Base-by-base conservation (phyloP, 2,113 vertebrate species). In the Xenus cinereus region DNA sequence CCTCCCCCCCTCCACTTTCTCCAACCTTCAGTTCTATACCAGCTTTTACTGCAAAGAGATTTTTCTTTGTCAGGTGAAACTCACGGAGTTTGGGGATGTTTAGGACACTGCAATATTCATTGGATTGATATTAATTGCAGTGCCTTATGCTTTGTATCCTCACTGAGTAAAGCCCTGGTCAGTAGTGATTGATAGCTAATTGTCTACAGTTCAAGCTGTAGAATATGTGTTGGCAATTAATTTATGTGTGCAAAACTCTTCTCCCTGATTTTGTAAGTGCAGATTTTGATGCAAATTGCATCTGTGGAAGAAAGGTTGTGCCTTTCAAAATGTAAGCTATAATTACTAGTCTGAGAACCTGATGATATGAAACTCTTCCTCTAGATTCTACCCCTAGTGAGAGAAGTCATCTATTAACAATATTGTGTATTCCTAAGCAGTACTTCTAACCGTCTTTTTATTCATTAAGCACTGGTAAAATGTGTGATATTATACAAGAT, bases 221-320 rank as follows among this genome's bases (percentile, higher is more conserved):
- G 76, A 48, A 95, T 95, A 87, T 79, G 66, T 76, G 57, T 41
- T 12, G 2, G 74, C 94, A 85, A 87, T 89, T 96, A 95, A 89
- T 96, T 93, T 69, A 79, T 73, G 54, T 82, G 94, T 83, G 88
- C 74, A 95, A 85, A 91, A 93, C 57, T 94, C 84, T 87, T 96
- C 74, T 90, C 71, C 50, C 78, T 96, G 90, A 94, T 94, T 95
- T 95, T 80, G 4, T 87, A 95, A 96, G 88, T 83, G 74, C 66
- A 94, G 94, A 95, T 93, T 97, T 93, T 87, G 81, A 97, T 97
- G 91, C 81, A 95, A 92, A 95, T 94, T 91, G 41, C 89, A 67
- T 82, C 83, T 3, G 2, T 87, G 87, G 93, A 94, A 87, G 63
- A 71, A 91, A 95, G 84, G 87, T 91, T 95, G 59, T 80, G 74